Percentiles rank a stretch among this genome's conserved stretches.
phyloP scores from a whole-genome alignment of 2,888 invertebrate species.

The Drosophila algonquin region DNA sequence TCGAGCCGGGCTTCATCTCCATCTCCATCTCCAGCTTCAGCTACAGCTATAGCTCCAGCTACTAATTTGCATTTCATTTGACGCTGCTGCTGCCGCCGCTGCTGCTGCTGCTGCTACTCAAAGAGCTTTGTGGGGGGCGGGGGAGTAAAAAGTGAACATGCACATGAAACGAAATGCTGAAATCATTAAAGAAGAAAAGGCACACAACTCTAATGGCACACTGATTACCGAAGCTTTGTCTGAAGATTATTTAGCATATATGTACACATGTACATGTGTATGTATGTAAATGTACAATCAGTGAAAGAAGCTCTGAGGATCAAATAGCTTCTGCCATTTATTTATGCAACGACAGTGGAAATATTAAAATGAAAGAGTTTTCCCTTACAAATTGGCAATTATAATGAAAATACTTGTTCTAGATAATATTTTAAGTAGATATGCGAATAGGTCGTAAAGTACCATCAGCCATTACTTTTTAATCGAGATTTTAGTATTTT shows the following conservation, averaged over 20 bases:
- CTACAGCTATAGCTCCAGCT: constrained; percentile 30
- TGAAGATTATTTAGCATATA: constrained; percentile 1
- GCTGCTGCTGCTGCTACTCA: constrained; percentile 33
- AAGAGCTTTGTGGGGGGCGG: constrained; percentile 21
- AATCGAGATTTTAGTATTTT: too few species aligned
- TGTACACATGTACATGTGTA: too few species aligned
- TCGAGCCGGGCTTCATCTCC: not conserved
- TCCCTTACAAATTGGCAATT: too few species aligned
- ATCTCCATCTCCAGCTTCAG: constrained; percentile 5
- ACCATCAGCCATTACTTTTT: too few species aligned
- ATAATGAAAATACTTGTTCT: too few species aligned
- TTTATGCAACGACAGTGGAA: too few species aligned
- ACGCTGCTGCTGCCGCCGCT: constrained; percentile 1
- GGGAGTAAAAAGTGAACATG: constrained; percentile 23
- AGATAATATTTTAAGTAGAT: too few species aligned
- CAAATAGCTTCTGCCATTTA: too few species aligned
- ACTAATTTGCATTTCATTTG: constrained; percentile 72
- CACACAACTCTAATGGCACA: constrained; percentile 30
- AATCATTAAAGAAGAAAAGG: constrained; percentile 49
- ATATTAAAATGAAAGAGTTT: too few species aligned
- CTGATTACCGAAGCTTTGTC: constrained; percentile 2
- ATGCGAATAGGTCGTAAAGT: too few species aligned
- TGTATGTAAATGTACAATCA: too few species aligned
- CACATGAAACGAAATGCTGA: constrained; percentile 9
- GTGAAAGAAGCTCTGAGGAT: too few species aligned